These are phyloP conservation scores for Siniperca knerii DNA, from an alignment of 2,113 vertebrate species.

Conservation along the genomic window DNA sequence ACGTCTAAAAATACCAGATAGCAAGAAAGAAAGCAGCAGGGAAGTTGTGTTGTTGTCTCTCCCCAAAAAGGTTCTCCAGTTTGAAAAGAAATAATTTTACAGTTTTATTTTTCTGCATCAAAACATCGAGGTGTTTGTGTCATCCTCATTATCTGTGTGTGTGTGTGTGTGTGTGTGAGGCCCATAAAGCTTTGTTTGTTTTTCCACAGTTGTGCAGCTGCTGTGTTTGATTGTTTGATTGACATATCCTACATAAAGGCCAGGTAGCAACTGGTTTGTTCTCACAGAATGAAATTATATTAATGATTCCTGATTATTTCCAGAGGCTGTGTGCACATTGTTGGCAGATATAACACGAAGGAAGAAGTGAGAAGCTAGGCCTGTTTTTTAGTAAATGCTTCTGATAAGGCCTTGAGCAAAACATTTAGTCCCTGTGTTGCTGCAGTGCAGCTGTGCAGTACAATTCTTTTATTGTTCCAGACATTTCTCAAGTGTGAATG, in stretches of 20 bases:
- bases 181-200: constrained; percentile 49
- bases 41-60: not conserved
- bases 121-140: not conserved
- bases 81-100: not conserved
- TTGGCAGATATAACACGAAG: not conserved
- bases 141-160: not conserved
- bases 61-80: not conserved
- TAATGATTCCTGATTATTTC: not conserved
- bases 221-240: constrained; percentile 43
- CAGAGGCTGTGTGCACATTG: not conserved
- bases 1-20: constrained; percentile 29
- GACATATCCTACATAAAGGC: constrained; percentile 24
- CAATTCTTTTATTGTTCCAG: not conserved
- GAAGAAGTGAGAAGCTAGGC: not conserved
- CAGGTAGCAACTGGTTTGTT: not conserved
- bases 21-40: not conserved
- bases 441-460: not conserved
- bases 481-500: not conserved
- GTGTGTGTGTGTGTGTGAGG: not conserved
- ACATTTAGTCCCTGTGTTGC: not conserved
- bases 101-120: not conserved
- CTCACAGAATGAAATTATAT: not conserved
- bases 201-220: constrained; percentile 55
- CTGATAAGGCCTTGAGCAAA: not conserved
- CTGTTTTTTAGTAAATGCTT: not conserved